Conservation (phyloP, 2,113 vertebrate species). For the Sphaerodactylus townsendi region DNA sequence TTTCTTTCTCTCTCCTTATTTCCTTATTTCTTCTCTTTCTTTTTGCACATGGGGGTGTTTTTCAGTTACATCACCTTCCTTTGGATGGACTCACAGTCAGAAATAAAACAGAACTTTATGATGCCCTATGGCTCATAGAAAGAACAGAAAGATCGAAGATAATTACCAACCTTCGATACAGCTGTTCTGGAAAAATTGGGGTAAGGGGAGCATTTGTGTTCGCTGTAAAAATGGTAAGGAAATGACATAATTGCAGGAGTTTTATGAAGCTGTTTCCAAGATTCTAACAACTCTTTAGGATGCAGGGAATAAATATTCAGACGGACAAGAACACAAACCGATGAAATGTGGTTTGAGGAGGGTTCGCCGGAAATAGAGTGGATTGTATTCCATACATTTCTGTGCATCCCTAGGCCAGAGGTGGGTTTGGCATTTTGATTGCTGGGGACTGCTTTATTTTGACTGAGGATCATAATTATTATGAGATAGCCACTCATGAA, state of each 20-base stretch:
- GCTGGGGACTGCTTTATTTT: slow-evolving; percentile 10
- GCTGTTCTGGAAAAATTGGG: not conserved
- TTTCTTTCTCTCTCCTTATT: no score
- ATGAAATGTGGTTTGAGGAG: not conserved
- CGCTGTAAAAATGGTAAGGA: slow-evolving; percentile 52
- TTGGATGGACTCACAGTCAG: no score
- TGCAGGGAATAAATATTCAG: not conserved
- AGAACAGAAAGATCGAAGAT: slow-evolving; percentile 16
- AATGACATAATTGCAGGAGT: slow-evolving; percentile 65
- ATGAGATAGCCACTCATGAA: not conserved
- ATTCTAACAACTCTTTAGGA: slow-evolving; percentile 40
- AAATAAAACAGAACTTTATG: slow-evolving; percentile 35
- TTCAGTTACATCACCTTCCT: slow-evolving; percentile 39
- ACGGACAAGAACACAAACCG: not conserved
- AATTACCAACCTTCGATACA: slow-evolving; percentile 30
- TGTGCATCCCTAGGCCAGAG: no score
- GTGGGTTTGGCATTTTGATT: not conserved
- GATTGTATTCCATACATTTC: not conserved
- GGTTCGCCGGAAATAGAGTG: not conserved
- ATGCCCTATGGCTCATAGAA: slow-evolving; percentile 48
- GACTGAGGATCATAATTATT: slow-evolving; percentile 1
- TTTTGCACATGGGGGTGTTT: not conserved
- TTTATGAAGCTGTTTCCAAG: slow-evolving; percentile 59
- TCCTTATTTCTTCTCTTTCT: no score
- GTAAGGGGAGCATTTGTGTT: slow-evolving; percentile 32